phyloP scores from a whole-genome alignment of 2,888 invertebrate genomes.

The Crepidodera aurea region DNA sequence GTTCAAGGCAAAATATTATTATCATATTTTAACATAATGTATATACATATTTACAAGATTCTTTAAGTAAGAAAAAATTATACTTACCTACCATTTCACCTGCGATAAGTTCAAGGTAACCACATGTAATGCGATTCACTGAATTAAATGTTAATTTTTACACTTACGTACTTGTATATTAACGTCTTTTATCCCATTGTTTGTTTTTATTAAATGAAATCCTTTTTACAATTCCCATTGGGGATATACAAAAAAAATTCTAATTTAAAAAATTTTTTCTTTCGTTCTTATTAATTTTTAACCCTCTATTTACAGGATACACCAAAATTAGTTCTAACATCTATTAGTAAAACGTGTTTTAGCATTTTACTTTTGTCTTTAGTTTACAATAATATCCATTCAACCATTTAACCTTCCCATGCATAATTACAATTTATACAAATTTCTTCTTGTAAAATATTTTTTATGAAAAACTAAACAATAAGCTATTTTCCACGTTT shows the following conservation, averaged over 20 bases:
- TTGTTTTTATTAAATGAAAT: too few species aligned
- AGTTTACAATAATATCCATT: background rate
- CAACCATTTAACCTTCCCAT: background rate
- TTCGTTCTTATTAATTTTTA: too few species aligned
- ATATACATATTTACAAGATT: constrained; percentile 10
- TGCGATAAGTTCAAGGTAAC: constrained; percentile 10
- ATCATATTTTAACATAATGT: constrained; percentile 9
- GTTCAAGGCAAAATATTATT: constrained; percentile 5
- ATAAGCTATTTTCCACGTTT: too few species aligned
- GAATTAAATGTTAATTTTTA: background rate
- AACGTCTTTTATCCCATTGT: too few species aligned
- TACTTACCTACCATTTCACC: constrained; percentile 7
- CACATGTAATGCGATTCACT: background rate
- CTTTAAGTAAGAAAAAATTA: background rate
- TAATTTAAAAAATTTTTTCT: too few species aligned
- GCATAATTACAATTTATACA: background rate
- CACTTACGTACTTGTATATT: too few species aligned
- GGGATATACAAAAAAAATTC: too few species aligned
- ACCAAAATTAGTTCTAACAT: background rate
- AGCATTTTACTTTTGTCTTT: background rate
- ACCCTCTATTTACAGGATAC: too few species aligned
- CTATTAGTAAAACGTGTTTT: background rate
- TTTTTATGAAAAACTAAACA: too few species aligned
- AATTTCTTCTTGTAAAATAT: too few species aligned
- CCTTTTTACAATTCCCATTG: too few species aligned